Evolutionary conservation across 2,113 vertebrate species (phyloP), one percentile per base, ranked within the genome.

Genomic region (Cochlearius cochlearius): DNA sequence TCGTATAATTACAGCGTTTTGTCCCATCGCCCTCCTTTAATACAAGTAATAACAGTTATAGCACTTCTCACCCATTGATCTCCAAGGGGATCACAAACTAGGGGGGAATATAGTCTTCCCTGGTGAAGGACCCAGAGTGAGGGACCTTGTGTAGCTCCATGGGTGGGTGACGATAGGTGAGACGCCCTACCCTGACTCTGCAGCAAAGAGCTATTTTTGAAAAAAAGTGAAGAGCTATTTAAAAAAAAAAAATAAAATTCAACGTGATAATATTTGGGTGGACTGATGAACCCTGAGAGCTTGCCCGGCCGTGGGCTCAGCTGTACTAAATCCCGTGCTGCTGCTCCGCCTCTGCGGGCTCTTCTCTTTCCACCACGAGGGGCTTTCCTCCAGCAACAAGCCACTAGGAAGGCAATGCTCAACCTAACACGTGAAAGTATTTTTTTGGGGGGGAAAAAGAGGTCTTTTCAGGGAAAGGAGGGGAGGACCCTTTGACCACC

Each of bases 351-450:
- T 86, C 34, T 58, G 38, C 25, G 56, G 47, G 36, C 43, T 34
- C 32, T 14, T 45, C 32, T 25, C 41, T 14, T 78, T 6, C 72
- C 50, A 2, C 10, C 32, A 39, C 49, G 49, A 6, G 22, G 80
- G 43, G 25, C 50, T 74, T 59, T 59, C 47, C 63, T 86, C 36
- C 73, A 60, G 80, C 69, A 56, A 18, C 20, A 11, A 36, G 25
- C 63, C 72, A 47, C 58, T 38, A 14, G 66, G 47, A 58, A 49
- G 30, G 34, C 41, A 22, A 7, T 8, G 12, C 29, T 59, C n/a
- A 32, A 21, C n/a, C 7, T 14, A 56, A 47, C 4, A 17, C 0
- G 9, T 34, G 22, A 36, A 45, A 67, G 18, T 6, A 13, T 0
- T 22, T 82, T 83, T 50, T 17, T 43, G 14, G 15, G 41, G 1